These are phyloP conservation scores for Corythaeola cristata DNA, from an alignment of 2,113 vertebrate genomes.

Conservation along the genomic window DNA sequence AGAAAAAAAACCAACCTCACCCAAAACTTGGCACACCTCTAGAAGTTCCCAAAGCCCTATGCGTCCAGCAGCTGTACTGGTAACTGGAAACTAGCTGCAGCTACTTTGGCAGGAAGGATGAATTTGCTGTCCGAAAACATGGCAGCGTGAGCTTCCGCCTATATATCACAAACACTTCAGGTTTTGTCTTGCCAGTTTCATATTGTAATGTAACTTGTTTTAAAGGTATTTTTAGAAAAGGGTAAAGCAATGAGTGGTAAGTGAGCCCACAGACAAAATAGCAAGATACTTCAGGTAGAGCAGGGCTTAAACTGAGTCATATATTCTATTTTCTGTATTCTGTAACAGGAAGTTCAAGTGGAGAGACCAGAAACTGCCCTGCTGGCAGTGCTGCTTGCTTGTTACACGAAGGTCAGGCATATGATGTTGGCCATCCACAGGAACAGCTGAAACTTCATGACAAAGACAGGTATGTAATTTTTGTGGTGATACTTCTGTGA, in stretches of 20 bases:
- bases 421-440: slow-evolving; percentile 82
- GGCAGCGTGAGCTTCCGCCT: background rate
- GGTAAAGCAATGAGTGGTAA: background rate
- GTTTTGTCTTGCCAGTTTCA: background rate
- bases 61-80: background rate
- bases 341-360: slow-evolving; percentile 38
- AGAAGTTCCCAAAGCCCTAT: background rate
- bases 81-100: background rate
- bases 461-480: slow-evolving; percentile 81
- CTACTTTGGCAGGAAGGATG: background rate
- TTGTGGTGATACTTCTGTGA: background rate
- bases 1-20: too few species aligned
- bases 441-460: slow-evolving; percentile 73
- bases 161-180: background rate
- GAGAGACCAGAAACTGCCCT: slow-evolving; percentile 73
- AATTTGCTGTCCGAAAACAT: background rate
- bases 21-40: background rate
- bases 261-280: background rate
- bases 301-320: background rate
- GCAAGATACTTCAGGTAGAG: background rate
- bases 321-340: background rate
- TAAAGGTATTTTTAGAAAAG: background rate
- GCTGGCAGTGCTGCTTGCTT: slow-evolving; percentile 86
- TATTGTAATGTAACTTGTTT: background rate
- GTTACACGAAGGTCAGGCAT: slow-evolving; percentile 57